Percentiles rank a stretch among this genome's conserved stretches.
These are phyloP conservation scores for Cephus cinctus DNA, from an alignment of 1,140 invertebrate species.

Conservation along the genomic window DNA sequence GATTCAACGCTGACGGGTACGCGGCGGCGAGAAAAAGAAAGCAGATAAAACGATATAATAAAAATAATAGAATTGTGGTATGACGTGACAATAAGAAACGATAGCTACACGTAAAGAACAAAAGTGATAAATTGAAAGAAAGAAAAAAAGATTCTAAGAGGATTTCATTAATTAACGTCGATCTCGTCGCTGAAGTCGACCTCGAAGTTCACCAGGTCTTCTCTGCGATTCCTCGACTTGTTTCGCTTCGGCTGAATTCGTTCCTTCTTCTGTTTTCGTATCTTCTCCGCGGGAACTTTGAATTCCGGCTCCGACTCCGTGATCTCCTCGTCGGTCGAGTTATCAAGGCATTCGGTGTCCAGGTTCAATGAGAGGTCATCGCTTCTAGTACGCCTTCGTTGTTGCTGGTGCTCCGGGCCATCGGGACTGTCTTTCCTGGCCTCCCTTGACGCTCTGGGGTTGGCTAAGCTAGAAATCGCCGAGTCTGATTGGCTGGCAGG, in stretches of 20 bases:
- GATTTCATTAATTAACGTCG: background rate
- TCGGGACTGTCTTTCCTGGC: slow-evolving; percentile 7
- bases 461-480: slow-evolving; percentile 53
- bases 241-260: slow-evolving; percentile 1
- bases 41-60: background rate
- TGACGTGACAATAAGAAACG: no score
- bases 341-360: slow-evolving; percentile 1
- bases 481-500: slow-evolving; percentile 44
- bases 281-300: slow-evolving; percentile 25
- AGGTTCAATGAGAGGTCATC: slow-evolving; percentile 6
- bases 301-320: slow-evolving; percentile 21
- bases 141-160: background rate
- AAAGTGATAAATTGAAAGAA: background rate
- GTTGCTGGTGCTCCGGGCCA: background rate
- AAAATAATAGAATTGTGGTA: background rate
- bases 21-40: background rate
- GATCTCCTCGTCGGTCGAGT: slow-evolving; percentile 16
- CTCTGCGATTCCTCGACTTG: slow-evolving; percentile 9
- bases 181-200: slow-evolving; percentile 28
- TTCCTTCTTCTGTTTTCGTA: slow-evolving; percentile 18
- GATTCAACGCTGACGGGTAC: background rate
- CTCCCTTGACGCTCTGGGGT: slow-evolving; percentile 17
- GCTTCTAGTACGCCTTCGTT: slow-evolving; percentile 23
- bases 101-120: no score
- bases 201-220: slow-evolving; percentile 15